A percentile compares a stretch with the other conserved stretches of the same genome.
These are phyloP conservation scores for Psettodes erumei DNA, from an alignment of 2,113 vertebrate species.

Conservation along the genomic window DNA sequence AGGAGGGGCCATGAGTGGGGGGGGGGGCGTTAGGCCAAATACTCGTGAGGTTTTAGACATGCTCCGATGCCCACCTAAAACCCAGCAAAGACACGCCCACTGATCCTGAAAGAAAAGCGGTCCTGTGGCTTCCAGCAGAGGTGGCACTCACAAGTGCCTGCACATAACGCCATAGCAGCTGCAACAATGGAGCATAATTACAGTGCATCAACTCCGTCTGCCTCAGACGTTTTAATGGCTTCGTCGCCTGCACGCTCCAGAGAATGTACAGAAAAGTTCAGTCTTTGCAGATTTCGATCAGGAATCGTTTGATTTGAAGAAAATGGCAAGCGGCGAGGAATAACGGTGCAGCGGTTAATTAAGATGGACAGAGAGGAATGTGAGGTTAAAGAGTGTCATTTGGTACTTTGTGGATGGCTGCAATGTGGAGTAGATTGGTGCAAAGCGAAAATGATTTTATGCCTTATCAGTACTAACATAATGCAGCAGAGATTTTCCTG, in stretches of 20 bases:
- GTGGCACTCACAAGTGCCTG: conserved; percentile 73
- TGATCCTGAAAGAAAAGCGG: conserved; percentile 67
- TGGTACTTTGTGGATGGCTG: conserved; percentile 15
- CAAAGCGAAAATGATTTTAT: conserved; percentile 3
- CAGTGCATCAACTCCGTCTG: conserved; percentile 62
- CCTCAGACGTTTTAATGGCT: conserved; percentile 65
- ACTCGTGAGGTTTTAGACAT: conserved; percentile 68
- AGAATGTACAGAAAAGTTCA: conserved; percentile 68
- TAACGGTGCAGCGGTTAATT: conserved; percentile 56
- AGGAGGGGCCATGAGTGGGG: conserved; percentile 29
- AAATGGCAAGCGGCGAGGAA: conserved; percentile 50
- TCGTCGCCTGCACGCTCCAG: conserved; percentile 65
- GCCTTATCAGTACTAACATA: conserved; percentile 1
- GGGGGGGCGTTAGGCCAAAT: conserved; percentile 51
- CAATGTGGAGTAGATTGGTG: neutral
- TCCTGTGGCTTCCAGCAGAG: conserved; percentile 66
- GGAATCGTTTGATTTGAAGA: conserved; percentile 63
- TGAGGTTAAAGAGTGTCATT: conserved; percentile 50
- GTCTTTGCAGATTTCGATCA: conserved; percentile 59
- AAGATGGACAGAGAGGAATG: conserved; percentile 67
- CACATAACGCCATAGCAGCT: conserved; percentile 43
- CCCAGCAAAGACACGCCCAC: conserved; percentile 67
- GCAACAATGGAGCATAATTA: conserved; percentile 69
- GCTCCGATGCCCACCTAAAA: conserved; percentile 71
- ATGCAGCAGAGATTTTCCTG: neutral